A percentile compares a stretch with the other conserved stretches of the same genome.
Conservation (phyloP, 2,888 invertebrate species). For the Panopea generosa region DNA sequence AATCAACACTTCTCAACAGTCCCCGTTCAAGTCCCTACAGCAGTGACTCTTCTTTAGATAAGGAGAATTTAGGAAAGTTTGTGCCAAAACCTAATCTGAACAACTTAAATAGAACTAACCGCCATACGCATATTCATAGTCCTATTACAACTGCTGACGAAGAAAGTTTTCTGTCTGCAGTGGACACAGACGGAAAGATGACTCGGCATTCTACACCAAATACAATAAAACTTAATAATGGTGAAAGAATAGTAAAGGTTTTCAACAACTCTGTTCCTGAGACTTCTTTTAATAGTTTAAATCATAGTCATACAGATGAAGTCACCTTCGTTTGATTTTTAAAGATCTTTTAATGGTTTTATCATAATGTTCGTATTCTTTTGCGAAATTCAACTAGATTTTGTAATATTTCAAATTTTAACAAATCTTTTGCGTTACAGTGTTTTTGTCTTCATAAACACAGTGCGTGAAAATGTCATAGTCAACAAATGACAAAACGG, state of each 20-base stretch:
- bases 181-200: slow-evolving; percentile 55
- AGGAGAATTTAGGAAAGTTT: slow-evolving; percentile 48
- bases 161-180: slow-evolving; percentile 51
- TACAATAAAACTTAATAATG: no score
- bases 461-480: no score
- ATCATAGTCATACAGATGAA: slow-evolving; percentile 35
- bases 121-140: slow-evolving; percentile 57
- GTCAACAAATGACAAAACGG: no score
- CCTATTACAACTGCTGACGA: slow-evolving; percentile 32
- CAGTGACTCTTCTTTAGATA: slow-evolving; percentile 59
- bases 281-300: neutral
- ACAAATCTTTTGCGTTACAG: no score
- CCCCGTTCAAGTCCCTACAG: slow-evolving; percentile 43
- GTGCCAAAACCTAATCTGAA: slow-evolving; percentile 34
- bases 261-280: no score
- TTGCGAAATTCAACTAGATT: no score
- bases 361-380: no score
- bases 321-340: slow-evolving; percentile 50
- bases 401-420: no score
- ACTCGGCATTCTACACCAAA: slow-evolving; percentile 44
- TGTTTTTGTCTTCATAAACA: no score
- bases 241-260: no score
- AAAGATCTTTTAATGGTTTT: no score
- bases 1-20: slow-evolving; percentile 44
- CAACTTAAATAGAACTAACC: slow-evolving; percentile 37